Conservation (phyloP, 23 tunicate genomes). For the Halocynthia aurantium region DNA sequence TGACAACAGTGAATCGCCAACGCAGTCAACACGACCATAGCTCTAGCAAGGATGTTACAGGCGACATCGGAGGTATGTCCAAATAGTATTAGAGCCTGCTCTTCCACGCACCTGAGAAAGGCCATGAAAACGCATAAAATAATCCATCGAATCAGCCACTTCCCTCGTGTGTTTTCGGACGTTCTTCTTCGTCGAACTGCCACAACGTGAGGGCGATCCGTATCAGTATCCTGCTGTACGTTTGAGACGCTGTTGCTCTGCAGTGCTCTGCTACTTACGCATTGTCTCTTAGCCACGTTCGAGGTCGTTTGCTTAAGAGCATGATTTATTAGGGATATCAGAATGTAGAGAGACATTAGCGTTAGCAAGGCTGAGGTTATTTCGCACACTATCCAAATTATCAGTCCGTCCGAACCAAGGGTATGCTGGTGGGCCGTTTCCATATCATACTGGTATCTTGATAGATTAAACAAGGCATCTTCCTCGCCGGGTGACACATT, state of each 20-base stretch:
- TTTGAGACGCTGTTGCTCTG: conserved; percentile 5
- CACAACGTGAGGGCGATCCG: neutral
- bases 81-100: conserved; percentile 23
- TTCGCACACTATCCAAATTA: conserved; percentile 15
- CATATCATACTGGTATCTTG: too few species aligned
- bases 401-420: too few species aligned
- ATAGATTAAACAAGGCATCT: too few species aligned
- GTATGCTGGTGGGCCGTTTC: too few species aligned
- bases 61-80: conserved; percentile 32
- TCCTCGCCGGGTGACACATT: too few species aligned
- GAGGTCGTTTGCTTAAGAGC: neutral
- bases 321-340: neutral
- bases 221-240: neutral
- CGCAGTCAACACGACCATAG: conserved; percentile 43
- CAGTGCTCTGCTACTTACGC: neutral
- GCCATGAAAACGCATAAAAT: conserved; percentile 17
- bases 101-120: conserved; percentile 19
- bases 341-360: neutral
- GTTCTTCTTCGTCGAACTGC: neutral
- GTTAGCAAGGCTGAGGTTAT: conserved; percentile 6
- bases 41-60: conserved; percentile 40
- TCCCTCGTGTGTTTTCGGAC: conserved; percentile 17
- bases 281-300: conserved; percentile 1
- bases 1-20: conserved; percentile 45
- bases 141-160: conserved; percentile 26